Conservation (phyloP, 2,113 vertebrate genomes). For the Gracilinanus agilis region DNA sequence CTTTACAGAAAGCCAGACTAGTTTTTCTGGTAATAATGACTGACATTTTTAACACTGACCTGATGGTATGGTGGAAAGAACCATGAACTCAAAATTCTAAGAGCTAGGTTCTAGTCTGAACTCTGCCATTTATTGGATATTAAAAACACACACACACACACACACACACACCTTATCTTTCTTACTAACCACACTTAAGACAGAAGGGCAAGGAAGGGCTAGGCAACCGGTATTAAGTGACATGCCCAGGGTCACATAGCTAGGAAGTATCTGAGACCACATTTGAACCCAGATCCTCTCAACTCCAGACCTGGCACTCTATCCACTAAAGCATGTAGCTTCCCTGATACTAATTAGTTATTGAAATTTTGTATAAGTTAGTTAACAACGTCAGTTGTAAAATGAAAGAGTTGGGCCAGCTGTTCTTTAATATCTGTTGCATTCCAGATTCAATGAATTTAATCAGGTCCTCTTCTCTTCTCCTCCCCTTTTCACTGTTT, state of each 20-base stretch:
- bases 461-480: neutral
- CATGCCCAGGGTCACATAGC: too few relatives aligned
- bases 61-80: neutral
- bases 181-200: too few relatives aligned
- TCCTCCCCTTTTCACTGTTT: neutral
- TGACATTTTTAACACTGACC: neutral
- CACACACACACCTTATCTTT: too few relatives aligned
- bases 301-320: too few relatives aligned
- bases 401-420: neutral
- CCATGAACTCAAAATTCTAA: neutral
- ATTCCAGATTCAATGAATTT: neutral
- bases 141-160: too few relatives aligned
- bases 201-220: too few relatives aligned
- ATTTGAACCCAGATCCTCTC: too few relatives aligned
- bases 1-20: neutral
- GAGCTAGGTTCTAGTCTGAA: neutral
- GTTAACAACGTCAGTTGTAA: neutral
- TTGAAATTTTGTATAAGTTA: neutral
- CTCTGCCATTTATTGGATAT: neutral
- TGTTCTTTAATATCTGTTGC: neutral
- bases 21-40: neutral
- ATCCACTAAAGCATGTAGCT: too few relatives aligned
- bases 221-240: too few relatives aligned
- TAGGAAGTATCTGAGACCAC: too few relatives aligned
- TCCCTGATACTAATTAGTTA: neutral